Conservation (phyloP, 2,888 invertebrate species). For the Hypselothyrea guttata region DNA sequence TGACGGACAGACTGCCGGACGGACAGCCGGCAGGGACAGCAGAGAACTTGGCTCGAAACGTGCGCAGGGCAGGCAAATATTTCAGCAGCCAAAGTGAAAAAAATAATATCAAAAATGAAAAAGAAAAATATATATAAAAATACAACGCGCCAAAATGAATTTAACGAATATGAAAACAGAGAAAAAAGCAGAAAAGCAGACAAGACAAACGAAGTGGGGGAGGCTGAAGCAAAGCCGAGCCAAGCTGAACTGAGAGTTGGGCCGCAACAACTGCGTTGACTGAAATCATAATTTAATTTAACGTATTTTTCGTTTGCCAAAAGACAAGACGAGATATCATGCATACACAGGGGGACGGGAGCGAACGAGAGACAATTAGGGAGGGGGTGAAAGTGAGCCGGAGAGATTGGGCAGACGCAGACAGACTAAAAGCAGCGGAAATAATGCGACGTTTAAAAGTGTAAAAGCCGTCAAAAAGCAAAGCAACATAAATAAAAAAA, state of each 20-base stretch:
- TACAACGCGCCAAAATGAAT: slow-evolving; percentile 57
- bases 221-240: no score
- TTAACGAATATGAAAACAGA: slow-evolving; percentile 61
- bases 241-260: no score
- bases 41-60: slow-evolving; percentile 31
- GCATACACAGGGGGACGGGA: slow-evolving; percentile 24
- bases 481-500: slow-evolving; percentile 7
- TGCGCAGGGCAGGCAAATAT: slow-evolving; percentile 63
- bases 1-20: slow-evolving; percentile 43
- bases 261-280: slow-evolving; percentile 27
- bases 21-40: background rate
- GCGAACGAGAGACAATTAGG: background rate
- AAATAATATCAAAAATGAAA: slow-evolving; percentile 22
- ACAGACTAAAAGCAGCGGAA: slow-evolving; percentile 72
- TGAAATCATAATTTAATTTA: slow-evolving; percentile 78
- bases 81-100: slow-evolving; percentile 54
- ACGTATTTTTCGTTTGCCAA: slow-evolving; percentile 68
- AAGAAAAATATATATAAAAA: slow-evolving; percentile 27
- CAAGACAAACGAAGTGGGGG: slow-evolving; percentile 6
- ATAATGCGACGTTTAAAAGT: slow-evolving; percentile 75
- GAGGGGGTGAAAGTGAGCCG: background rate
- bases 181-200: background rate
- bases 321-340: slow-evolving; percentile 64
- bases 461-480: slow-evolving; percentile 69
- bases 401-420: slow-evolving; percentile 35